Percentiles rank a stretch among this genome's conserved stretches.
Conservation (phyloP, 2,888 invertebrate genomes). For the Andrena bucephala region DNA sequence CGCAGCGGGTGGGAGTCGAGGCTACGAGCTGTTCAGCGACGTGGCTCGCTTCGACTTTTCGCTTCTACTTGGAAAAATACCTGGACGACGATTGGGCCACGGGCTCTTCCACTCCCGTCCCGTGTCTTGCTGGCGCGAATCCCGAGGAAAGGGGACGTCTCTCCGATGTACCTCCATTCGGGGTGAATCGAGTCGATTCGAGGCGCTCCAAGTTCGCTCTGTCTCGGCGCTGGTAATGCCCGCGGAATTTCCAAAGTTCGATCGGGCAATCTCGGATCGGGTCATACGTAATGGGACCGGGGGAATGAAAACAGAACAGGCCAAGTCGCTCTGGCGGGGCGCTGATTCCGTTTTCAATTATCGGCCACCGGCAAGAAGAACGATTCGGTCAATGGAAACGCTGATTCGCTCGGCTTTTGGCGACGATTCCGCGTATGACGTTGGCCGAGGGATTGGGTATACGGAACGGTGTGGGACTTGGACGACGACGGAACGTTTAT, state of each 20-base stretch:
- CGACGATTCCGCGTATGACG: conserved; percentile 14
- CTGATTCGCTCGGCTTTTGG: conserved; percentile 50
- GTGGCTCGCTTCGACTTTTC: background rate
- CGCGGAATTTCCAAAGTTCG: conserved; percentile 25
- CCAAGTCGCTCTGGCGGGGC: background rate
- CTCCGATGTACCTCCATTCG: background rate
- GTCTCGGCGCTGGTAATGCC: background rate
- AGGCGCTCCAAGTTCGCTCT: conserved; percentile 13
- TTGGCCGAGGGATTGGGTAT: conserved; percentile 10
- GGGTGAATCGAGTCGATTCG: background rate
- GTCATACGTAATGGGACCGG: conserved; percentile 7
- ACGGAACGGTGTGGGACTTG: conserved; percentile 31
- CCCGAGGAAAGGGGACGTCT: background rate
- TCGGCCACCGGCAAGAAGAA: conserved; percentile 30
- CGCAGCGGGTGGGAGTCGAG: background rate
- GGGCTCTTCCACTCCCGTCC: background rate
- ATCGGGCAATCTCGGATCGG: conserved; percentile 4
- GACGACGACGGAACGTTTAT: conserved; percentile 55
- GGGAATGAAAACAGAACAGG: conserved; percentile 31
- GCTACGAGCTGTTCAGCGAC: background rate
- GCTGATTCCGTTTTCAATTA: conserved; percentile 56
- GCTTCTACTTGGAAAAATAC: conserved; percentile 1
- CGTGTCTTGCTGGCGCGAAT: conserved; percentile 3
- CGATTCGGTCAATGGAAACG: conserved; percentile 25
- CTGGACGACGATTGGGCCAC: background rate